Evolutionary conservation across 2,888 invertebrate species (phyloP), one percentile per base, ranked within the genome.

Genomic region (Willowsia nigromaculata): DNA sequence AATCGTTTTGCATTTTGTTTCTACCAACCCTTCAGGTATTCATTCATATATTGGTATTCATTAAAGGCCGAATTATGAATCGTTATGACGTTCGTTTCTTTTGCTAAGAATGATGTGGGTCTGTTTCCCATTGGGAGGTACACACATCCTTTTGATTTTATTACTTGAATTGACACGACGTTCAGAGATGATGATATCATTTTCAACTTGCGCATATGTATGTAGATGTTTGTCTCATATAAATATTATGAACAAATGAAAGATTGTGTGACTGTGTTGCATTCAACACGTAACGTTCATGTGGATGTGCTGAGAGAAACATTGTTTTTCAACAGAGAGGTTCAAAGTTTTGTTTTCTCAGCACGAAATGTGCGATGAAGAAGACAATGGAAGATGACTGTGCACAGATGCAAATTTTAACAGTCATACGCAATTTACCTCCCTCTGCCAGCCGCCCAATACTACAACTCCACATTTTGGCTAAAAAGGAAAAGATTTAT

Each of bases 391-490:
- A 40, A 50, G 25, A 84, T 84, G 83, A 88, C 78, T 22, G 78
- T 30, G 84, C 84, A 84, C n/a, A 78, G 83, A 84, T 88, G 88
- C 84, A 88, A 88, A 88, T 88, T 82, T 82, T 81, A 74, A 87
- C 56, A 62, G 30, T 68, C 53, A 56, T 71, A 71, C 71, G 53
- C 87, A 87, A 87, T 82, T 81, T 87, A 82, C 87, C 87, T 74
- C 87, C 87, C 81, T 74, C 87, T n/a, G 74, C 33, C 82, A 80
- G 56, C 65, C 65, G 65, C 86, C 13, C 80, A 80, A n/a, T 53
- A 40, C 18, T 65, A 82, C 47, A 62, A 43, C 78, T 59, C 62
- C 53, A 78, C 40, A 9, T 56, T 56, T 56, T 37, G 37, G 40
- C 53, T 37, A 40, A 56, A 80, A 59, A 80, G 59, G 80, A 80